Evolutionary conservation across 2,797 vertebrate genomes (phyloP).

Genomic region (Sebastes hubbsi): DNA sequence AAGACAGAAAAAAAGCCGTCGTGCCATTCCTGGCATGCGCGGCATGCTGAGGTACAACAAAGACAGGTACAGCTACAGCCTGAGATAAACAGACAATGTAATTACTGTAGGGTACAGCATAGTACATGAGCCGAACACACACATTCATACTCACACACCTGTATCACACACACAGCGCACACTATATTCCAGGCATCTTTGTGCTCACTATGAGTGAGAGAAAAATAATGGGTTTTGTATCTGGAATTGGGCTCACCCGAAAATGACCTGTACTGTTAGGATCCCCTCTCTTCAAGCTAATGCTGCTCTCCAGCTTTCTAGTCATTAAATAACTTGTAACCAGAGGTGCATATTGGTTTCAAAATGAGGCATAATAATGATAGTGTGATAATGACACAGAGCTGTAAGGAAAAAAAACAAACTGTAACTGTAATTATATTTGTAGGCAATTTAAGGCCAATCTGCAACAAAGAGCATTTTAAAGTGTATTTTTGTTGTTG

Average conservation of each 20-base stretch:
- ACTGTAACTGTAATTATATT: slow-evolving; percentile 20
- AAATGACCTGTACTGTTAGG: slow-evolving; percentile 28
- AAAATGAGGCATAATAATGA: slow-evolving; percentile 14
- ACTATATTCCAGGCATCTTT: slow-evolving; percentile 17
- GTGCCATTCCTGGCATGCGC: slow-evolving; percentile 35
- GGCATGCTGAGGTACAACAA: slow-evolving; percentile 38
- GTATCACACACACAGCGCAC: not conserved
- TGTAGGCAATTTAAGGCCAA: slow-evolving; percentile 1
- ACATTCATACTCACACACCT: slow-evolving; percentile 9
- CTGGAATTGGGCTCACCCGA: slow-evolving; percentile 25
- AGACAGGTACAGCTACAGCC: slow-evolving; percentile 49
- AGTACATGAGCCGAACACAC: slow-evolving; percentile 34
- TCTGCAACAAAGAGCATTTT: not conserved
- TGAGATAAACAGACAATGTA: slow-evolving; percentile 60
- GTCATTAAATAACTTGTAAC: slow-evolving; percentile 28
- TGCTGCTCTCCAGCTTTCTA: slow-evolving; percentile 5
- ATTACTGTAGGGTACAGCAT: slow-evolving; percentile 51
- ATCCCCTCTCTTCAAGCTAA: slow-evolving; percentile 13
- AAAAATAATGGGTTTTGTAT: slow-evolving; percentile 20
- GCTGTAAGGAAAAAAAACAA: not conserved
- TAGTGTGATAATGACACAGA: not conserved
- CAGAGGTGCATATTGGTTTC: slow-evolving; percentile 12
- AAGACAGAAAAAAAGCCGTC: slow-evolving; percentile 12
- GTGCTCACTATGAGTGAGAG: not conserved
- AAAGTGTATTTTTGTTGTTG: not conserved